Conservation (phyloP, 1,140 invertebrate genomes). For the Megalopta genalis region DNA sequence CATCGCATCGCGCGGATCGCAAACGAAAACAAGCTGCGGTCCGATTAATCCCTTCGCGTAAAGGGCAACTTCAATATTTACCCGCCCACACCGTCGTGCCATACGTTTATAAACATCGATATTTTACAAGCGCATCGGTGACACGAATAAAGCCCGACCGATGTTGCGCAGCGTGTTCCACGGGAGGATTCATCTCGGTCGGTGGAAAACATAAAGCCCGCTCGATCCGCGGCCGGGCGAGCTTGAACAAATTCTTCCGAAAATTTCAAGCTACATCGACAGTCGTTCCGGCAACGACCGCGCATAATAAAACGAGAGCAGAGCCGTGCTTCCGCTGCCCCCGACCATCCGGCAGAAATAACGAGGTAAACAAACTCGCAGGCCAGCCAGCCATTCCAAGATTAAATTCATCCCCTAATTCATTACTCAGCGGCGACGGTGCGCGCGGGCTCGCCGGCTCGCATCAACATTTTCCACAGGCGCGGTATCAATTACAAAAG, state of each 20-base stretch:
- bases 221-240: neutral
- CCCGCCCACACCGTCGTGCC: neutral
- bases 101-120: neutral
- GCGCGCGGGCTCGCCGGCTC: neutral
- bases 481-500: slow-evolving; percentile 32
- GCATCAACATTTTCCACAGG: slow-evolving; percentile 30
- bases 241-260: neutral
- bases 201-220: slow-evolving; percentile 3
- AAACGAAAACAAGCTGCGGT: neutral
- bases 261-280: slow-evolving; percentile 2
- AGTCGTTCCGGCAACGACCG: neutral
- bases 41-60: neutral
- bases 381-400: slow-evolving; percentile 29
- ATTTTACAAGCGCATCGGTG: neutral
- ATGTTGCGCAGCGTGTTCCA: neutral
- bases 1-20: neutral
- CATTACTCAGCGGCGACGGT: slow-evolving; percentile 14
- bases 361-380: slow-evolving; percentile 37
- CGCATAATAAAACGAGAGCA: neutral
- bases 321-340: neutral
- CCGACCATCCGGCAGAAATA: slow-evolving; percentile 16
- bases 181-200: neutral
- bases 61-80: neutral
- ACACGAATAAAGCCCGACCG: neutral
- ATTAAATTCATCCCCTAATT: slow-evolving; percentile 51